Conservation (phyloP, 30 jellyfish, hydroid and myxozoan genomes). For the Aurelia sp. region DNA sequence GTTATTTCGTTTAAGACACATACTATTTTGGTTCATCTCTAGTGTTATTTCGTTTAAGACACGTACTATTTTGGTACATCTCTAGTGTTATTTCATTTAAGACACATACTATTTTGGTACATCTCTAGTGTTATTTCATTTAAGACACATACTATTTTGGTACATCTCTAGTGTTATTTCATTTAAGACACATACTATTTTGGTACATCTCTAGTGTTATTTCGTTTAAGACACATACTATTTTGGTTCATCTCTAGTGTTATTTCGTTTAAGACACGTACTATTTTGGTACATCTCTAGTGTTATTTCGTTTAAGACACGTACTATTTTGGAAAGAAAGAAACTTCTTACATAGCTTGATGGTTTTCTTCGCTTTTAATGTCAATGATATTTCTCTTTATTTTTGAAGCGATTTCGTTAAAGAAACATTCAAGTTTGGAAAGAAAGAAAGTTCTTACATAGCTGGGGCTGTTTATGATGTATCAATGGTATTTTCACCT, state of each 20-base stretch:
- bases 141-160: conserved; percentile 56
- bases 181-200: conserved; percentile 64
- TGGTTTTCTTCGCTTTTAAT: conserved; percentile 23
- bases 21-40: conserved; percentile 45
- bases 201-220: no score
- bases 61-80: conserved; percentile 47
- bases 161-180: no score
- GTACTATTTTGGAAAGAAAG: conserved; percentile 28
- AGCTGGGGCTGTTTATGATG: conserved; percentile 89
- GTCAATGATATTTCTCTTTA: background rate
- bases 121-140: conserved; percentile 75
- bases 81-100: conserved; percentile 72
- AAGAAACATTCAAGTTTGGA: conserved; percentile 52
- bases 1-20: conserved; percentile 71
- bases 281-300: background rate
- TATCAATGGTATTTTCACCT: conserved; percentile 83
- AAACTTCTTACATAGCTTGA: conserved; percentile 67
- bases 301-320: conserved; percentile 74
- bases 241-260: no score
- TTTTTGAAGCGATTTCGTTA: conserved; percentile 66
- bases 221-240: conserved; percentile 69
- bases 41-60: conserved; percentile 73
- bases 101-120: conserved; percentile 55
- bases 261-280: conserved; percentile 69
- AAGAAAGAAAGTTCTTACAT: conserved; percentile 42